Percentiles rank a stretch among this genome's conserved stretches.
Conservation (phyloP, 2,797 vertebrate genomes). For the Dendrocincla tyrannina region DNA sequence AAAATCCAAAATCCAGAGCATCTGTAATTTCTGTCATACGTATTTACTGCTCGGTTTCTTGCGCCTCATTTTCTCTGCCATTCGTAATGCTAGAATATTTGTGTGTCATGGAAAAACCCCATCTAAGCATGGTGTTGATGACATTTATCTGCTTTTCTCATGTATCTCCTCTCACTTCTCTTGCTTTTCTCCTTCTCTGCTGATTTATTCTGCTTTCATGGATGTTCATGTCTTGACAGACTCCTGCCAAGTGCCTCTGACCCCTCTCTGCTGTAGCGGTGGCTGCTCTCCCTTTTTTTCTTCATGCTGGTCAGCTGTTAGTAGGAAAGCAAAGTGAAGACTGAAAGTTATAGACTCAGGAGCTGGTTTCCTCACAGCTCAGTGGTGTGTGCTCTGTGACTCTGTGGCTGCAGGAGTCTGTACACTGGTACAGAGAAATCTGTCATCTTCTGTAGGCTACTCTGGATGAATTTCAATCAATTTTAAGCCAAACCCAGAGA, state of each 20-base stretch:
- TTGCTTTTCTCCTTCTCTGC: neutral
- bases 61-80: neutral
- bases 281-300: neutral
- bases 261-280: fast-evolving
- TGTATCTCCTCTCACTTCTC: neutral
- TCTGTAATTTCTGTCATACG: neutral
- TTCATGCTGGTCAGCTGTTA: neutral
- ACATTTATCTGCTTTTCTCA: neutral
- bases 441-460: neutral
- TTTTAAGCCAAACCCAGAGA: neutral
- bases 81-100: neutral
- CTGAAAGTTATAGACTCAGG: neutral
- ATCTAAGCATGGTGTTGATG: neutral
- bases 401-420: fast-evolving
- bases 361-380: neutral
- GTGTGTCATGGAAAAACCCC: neutral
- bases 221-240: neutral
- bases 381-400: neutral
- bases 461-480: neutral
- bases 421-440: neutral
- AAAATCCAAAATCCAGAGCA: neutral
- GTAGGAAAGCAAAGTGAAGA: neutral
- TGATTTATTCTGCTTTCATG: neutral
- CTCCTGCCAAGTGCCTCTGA: neutral
- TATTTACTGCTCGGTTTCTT: neutral